Conservation (phyloP, 1,140 invertebrate genomes). For the Drosophila malerkotliana region DNA sequence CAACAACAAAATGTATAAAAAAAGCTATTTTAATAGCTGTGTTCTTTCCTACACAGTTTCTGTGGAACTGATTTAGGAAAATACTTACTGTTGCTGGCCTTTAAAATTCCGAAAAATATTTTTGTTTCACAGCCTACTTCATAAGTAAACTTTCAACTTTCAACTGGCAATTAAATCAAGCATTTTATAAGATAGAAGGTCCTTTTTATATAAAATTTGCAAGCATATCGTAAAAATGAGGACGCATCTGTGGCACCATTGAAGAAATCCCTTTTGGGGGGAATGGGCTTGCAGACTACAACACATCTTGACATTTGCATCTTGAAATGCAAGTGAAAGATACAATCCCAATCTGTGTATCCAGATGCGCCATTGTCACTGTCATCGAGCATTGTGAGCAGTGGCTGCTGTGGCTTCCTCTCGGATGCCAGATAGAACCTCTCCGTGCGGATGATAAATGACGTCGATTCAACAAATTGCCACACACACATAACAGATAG, state of each 20-base stretch:
- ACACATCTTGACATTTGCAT: conserved; percentile 76
- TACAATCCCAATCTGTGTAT: conserved; percentile 81
- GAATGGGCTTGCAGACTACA: conserved; percentile 21
- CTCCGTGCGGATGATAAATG: conserved; percentile 76
- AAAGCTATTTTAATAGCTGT: no score
- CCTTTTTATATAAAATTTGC: conserved; percentile 2
- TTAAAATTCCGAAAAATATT: no score
- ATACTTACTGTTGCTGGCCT: no score
- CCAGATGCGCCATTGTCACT: conserved; percentile 64
- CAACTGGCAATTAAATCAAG: neutral
- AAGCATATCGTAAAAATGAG: conserved; percentile 26
- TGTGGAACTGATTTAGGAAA: no score
- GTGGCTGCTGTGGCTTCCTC: conserved; percentile 35
- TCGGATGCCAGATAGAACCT: conserved; percentile 19
- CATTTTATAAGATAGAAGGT: neutral
- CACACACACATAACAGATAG: conserved; percentile 57
- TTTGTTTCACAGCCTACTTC: no score
- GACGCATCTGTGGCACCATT: conserved; percentile 31
- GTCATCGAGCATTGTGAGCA: conserved; percentile 38
- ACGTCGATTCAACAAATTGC: conserved; percentile 74
- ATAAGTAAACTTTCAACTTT: no score
- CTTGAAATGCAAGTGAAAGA: conserved; percentile 81
- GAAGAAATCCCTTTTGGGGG: conserved; percentile 10
- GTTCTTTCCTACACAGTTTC: no score
- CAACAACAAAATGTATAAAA: no score